These are phyloP conservation scores for Centropus unirufus DNA, from an alignment of 2,113 vertebrate genomes.

Conservation along the genomic window DNA sequence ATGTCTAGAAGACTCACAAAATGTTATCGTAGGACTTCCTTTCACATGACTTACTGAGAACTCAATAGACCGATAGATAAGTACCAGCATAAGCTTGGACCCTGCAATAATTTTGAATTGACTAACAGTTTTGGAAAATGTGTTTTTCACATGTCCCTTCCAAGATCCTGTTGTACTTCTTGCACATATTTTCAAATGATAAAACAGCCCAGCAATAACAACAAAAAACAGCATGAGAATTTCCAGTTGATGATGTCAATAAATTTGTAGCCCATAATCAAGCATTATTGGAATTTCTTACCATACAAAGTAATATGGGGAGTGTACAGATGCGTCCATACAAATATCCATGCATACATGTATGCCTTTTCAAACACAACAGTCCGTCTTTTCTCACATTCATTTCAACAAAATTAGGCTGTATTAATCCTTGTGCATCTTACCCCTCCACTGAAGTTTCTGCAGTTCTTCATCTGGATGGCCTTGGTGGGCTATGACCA, in stretches of 20 bases:
- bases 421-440: neutral
- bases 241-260: constrained; percentile 50
- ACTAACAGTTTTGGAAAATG: constrained; percentile 68
- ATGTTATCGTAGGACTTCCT: constrained; percentile 85
- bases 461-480: neutral
- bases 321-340: constrained; percentile 16
- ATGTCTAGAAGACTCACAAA: constrained; percentile 87
- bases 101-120: constrained; percentile 74
- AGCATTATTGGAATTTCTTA: constrained; percentile 61
- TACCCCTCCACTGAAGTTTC: neutral
- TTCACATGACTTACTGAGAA: constrained; percentile 86
- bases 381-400: constrained; percentile 41
- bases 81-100: constrained; percentile 73
- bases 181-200: neutral
- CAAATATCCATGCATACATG: neutral
- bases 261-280: neutral
- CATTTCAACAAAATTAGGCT: neutral
- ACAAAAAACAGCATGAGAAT: constrained; percentile 25
- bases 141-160: neutral
- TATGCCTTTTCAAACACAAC: constrained; percentile 37
- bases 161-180: constrained; percentile 21
- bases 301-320: constrained; percentile 50
- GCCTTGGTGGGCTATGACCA: neutral
- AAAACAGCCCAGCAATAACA: constrained; percentile 34
- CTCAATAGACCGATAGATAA: constrained; percentile 86